Conservation (phyloP, 2,888 invertebrate species). For the Oegoconia quadripuncta region DNA sequence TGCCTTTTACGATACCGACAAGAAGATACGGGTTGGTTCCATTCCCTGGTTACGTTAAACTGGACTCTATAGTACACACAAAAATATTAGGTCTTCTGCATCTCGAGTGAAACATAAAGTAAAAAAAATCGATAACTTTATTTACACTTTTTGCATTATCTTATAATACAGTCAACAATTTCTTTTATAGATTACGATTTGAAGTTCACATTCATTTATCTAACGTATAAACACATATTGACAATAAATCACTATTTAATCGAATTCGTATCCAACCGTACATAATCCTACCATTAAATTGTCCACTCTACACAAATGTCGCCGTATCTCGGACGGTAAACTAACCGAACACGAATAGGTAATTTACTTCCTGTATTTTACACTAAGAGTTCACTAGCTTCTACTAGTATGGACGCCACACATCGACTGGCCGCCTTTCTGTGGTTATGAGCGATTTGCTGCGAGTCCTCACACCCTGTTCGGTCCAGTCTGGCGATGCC, state of each 20-base stretch:
- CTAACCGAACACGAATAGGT: constrained; percentile 36
- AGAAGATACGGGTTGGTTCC: too few relatives aligned
- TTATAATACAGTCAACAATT: constrained; percentile 78
- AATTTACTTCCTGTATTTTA: constrained; percentile 28
- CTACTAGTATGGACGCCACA: constrained; percentile 87
- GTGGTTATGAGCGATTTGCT: constrained; percentile 65
- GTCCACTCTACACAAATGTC: constrained; percentile 30
- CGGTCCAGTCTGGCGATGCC: constrained; percentile 75
- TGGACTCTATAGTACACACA: too few relatives aligned
- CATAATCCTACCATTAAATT: constrained; percentile 27
- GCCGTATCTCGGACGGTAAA: constrained; percentile 51
- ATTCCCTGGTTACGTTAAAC: too few relatives aligned
- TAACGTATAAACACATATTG: constrained; percentile 71
- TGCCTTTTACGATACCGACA: too few relatives aligned
- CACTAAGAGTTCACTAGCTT: constrained; percentile 18
- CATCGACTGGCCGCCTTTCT: constrained; percentile 81
- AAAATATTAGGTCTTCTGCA: too few relatives aligned
- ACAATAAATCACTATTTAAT: constrained; percentile 55
- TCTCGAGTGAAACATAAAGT: constrained; percentile 23
- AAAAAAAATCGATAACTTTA: constrained; percentile 75
- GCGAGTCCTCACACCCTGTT: constrained; percentile 63
- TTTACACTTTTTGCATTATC: constrained; percentile 76
- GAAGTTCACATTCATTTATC: constrained; percentile 72
- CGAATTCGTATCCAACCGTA: constrained; percentile 43
- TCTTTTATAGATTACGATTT: constrained; percentile 64